These are phyloP conservation scores for Chaenodraco wilsoni DNA, from an alignment of 2,797 vertebrate species.

Conservation along the genomic window DNA sequence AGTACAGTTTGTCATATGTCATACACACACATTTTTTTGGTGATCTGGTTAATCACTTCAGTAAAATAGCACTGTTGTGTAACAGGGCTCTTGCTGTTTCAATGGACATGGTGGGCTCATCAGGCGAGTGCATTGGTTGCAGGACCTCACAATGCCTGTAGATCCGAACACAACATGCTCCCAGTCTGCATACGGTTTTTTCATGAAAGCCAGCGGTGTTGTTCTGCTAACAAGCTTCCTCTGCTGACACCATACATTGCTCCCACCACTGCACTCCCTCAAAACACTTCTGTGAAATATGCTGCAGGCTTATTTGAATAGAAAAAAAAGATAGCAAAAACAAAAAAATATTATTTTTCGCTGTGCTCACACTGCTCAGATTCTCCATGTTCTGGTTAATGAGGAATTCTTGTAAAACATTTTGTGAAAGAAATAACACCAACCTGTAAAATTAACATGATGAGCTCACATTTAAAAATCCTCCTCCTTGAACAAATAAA, in stretches of 20 bases:
- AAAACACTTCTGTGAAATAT: conserved; percentile 51
- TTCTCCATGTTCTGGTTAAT: conserved; percentile 37
- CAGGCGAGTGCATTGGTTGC: conserved; percentile 24
- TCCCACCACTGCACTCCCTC: conserved; percentile 46
- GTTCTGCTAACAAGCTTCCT: conserved; percentile 70
- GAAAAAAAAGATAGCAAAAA: conserved; percentile 3
- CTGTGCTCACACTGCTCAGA: conserved; percentile 26
- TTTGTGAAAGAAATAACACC: conserved; percentile 32
- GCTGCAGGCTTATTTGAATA: conserved; percentile 60
- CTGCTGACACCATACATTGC: conserved; percentile 46
- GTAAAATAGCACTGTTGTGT: conserved; percentile 21
- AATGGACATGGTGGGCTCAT: conserved; percentile 3
- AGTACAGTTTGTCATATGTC: not conserved
- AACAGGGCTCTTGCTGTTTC: conserved; percentile 30
- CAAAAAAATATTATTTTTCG: conserved; percentile 21
- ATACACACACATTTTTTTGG: not conserved
- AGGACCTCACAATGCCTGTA: conserved; percentile 33
- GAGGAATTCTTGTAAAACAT: conserved; percentile 39
- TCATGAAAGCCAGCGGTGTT: conserved; percentile 58
- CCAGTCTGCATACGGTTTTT: conserved; percentile 51
- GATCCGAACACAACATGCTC: conserved; percentile 52
- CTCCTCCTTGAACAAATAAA: not conserved
- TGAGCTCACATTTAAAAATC: conserved; percentile 19
- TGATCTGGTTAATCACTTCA: conserved; percentile 28
- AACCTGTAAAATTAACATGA: conserved; percentile 23